These are phyloP conservation scores for Carcharodon carcharias DNA, from an alignment of 2,797 vertebrate genomes.

Conservation along the genomic window DNA sequence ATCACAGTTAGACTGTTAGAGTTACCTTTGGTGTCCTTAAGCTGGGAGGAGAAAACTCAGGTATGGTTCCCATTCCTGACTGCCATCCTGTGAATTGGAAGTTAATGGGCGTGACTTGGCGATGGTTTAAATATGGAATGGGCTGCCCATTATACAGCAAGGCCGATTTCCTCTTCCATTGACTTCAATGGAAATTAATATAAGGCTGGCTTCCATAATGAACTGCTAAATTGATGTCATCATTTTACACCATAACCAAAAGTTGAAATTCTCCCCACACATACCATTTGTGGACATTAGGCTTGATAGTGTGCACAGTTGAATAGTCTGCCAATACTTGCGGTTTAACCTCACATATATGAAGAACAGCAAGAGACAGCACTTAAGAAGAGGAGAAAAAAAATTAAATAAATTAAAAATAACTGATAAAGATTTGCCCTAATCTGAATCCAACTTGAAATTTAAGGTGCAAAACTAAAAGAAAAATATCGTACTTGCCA, in stretches of 20 bases:
- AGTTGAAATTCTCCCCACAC: neutral
- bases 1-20: neutral
- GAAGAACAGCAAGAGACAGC: neutral
- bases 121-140: neutral
- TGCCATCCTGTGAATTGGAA: neutral
- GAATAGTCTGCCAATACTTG: neutral
- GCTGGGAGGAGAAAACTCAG: neutral
- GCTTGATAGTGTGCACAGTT: neutral
- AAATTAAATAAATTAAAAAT: neutral
- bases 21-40: neutral
- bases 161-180: neutral
- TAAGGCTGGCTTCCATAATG: neutral
- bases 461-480: neutral
- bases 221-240: neutral
- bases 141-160: neutral
- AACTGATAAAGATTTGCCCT: neutral
- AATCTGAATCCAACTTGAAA: neutral
- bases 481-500: neutral
- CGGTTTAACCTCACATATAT: neutral
- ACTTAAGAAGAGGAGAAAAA: neutral
- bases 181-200: neutral
- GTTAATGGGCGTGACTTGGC: neutral
- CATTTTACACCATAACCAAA: neutral
- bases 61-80: neutral
- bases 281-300: neutral